Percentiles rank a stretch among this genome's conserved stretches.
These are phyloP conservation scores for Petrocephalus microphthalmus DNA, from an alignment of 2,113 vertebrate species.

Conservation along the genomic window DNA sequence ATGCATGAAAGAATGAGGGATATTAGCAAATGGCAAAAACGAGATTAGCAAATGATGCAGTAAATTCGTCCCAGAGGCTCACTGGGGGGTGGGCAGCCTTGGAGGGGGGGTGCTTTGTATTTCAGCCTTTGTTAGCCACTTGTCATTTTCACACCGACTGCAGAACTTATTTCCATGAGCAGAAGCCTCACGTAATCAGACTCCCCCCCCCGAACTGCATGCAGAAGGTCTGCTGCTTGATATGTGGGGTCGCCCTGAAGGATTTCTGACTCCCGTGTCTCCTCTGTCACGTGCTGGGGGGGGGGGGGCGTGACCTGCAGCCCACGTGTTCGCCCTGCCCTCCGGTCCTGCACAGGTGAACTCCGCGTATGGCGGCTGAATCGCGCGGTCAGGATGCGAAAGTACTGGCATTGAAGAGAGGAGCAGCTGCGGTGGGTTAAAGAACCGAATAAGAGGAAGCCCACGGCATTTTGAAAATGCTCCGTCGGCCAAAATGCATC, in stretches of 20 bases:
- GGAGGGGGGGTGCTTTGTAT: not conserved
- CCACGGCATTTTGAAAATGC: not conserved
- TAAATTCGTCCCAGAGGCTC: not conserved
- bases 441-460: not conserved
- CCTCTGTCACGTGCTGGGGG: not conserved
- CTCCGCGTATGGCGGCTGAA: not conserved
- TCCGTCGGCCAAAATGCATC: not conserved
- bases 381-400: not conserved
- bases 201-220: not conserved
- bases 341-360: not conserved
- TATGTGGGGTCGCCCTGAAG: not conserved
- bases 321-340: not conserved
- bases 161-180: not conserved
- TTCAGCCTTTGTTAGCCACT: not conserved
- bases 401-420: not conserved
- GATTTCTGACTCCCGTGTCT: not conserved
- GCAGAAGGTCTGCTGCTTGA: not conserved
- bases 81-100: not conserved
- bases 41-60: constrained; percentile 15
- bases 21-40: not conserved
- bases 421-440: not conserved
- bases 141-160: not conserved
- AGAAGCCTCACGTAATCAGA: not conserved
- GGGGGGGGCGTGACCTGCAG: not conserved
- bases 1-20: not conserved